Conservation (phyloP, 2,888 invertebrate genomes). For the Podabrus alpinus region DNA sequence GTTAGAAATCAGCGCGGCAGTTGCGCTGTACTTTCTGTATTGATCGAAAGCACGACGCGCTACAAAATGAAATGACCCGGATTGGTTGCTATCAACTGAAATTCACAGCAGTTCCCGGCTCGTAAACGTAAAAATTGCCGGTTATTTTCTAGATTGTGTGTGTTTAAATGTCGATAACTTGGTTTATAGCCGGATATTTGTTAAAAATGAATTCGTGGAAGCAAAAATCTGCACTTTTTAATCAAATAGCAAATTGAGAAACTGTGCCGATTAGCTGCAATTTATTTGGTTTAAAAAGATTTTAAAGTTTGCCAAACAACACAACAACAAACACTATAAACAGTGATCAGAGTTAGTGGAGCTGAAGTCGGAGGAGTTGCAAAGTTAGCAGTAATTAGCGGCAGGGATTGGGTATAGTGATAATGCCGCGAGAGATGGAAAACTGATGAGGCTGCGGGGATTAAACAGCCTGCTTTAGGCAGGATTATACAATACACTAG, state of each 20-base stretch:
- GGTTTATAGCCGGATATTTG: slow-evolving; percentile 35
- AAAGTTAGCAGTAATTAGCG: slow-evolving; percentile 53
- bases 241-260: neutral
- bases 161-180: slow-evolving; percentile 38
- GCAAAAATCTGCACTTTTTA: neutral
- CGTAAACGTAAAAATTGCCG: slow-evolving; percentile 52
- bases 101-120: slow-evolving; percentile 49
- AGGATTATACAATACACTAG: slow-evolving; percentile 50
- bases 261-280: neutral
- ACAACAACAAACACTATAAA: slow-evolving; percentile 50
- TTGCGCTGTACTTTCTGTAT: slow-evolving; percentile 35
- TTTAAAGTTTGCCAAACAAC: slow-evolving; percentile 44
- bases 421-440: slow-evolving; percentile 52
- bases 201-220: slow-evolving; percentile 21
- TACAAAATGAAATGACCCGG: slow-evolving; percentile 48
- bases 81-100: slow-evolving; percentile 50
- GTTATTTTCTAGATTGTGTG: slow-evolving; percentile 50
- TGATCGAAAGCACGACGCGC: slow-evolving; percentile 39
- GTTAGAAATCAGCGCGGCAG: slow-evolving; percentile 26
- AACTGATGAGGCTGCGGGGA: slow-evolving; percentile 53
- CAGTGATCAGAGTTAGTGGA: slow-evolving; percentile 45
- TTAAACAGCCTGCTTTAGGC: slow-evolving; percentile 45
- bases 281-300: slow-evolving; percentile 35
- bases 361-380: slow-evolving; percentile 36
- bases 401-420: slow-evolving; percentile 49